Evolutionary conservation across 2,797 vertebrate species (phyloP).

Genomic region (Urocyon cinereoargenteus): DNA sequence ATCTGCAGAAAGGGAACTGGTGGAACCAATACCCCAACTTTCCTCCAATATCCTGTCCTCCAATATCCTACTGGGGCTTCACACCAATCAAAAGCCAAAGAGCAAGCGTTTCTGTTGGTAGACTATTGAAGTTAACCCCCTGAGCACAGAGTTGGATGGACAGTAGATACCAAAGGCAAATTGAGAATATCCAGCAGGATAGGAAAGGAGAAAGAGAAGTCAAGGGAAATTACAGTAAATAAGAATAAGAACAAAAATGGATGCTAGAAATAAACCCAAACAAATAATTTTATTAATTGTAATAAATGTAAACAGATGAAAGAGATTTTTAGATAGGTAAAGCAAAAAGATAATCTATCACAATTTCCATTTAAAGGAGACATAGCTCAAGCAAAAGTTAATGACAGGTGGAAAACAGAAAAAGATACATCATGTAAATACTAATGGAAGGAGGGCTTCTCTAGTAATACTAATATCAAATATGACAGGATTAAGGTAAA

Average conservation of each 20-base stretch:
- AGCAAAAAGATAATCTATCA: not conserved
- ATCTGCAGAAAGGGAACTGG: not conserved
- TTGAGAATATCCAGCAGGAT: not conserved
- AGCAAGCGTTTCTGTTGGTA: not conserved
- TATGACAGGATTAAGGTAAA: not conserved
- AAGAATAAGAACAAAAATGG: not conserved
- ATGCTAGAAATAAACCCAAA: not conserved
- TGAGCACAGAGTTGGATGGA: not conserved
- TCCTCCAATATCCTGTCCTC: not conserved
- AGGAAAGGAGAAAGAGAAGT: not conserved
- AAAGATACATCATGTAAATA: not conserved
- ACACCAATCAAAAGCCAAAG: not conserved
- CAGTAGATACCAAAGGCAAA: not conserved
- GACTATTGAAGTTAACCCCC: not conserved
- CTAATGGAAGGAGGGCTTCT: not conserved
- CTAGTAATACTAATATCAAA: not conserved
- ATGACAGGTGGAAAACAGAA: not conserved
- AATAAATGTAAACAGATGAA: not conserved
- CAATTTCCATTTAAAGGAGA: not conserved
- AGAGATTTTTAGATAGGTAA: not conserved
- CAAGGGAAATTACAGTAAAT: not conserved
- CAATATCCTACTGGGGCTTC: not conserved
- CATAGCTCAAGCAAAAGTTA: not conserved
- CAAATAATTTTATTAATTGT: not conserved
- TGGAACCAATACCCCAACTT: not conserved